Conservation (phyloP, 2,888 invertebrate species). For the Protodeltote pygarga region DNA sequence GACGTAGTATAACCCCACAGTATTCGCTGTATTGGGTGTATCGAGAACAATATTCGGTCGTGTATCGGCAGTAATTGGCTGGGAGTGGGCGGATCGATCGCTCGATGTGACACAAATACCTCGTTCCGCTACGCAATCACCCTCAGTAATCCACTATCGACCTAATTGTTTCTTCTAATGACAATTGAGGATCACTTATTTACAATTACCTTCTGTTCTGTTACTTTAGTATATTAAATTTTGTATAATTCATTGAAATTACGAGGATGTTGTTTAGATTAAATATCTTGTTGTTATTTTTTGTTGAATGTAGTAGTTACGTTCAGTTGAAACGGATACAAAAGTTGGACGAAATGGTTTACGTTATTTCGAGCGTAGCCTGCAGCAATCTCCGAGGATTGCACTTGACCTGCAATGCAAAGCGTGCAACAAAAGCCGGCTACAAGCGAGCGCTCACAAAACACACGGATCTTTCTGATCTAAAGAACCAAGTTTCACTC, state of each 20-base stretch:
- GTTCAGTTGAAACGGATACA: background rate
- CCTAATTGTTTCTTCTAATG: slow-evolving; percentile 82
- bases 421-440: slow-evolving; percentile 69
- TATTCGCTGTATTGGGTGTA: slow-evolving; percentile 54
- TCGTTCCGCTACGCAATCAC: slow-evolving; percentile 77
- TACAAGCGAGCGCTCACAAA: slow-evolving; percentile 54
- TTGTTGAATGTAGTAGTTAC: background rate
- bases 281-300: slow-evolving; percentile 12
- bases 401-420: slow-evolving; percentile 78
- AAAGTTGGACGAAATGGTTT: slow-evolving; percentile 46
- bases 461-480: slow-evolving; percentile 49
- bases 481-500: slow-evolving; percentile 52
- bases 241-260: slow-evolving; percentile 3
- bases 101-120: slow-evolving; percentile 80
- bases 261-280: background rate
- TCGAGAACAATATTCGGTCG: slow-evolving; percentile 78
- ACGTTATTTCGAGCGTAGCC: slow-evolving; percentile 56
- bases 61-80: slow-evolving; percentile 81
- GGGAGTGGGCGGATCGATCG: slow-evolving; percentile 79
- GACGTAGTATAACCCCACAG: slow-evolving; percentile 41
- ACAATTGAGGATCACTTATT: slow-evolving; percentile 73
- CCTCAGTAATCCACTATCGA: slow-evolving; percentile 79
- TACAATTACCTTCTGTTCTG: slow-evolving; percentile 61
- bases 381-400: slow-evolving; percentile 71
- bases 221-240: slow-evolving; percentile 50